These are phyloP conservation scores for Conus betulinus DNA, from an alignment of 1,140 invertebrate genomes.

Conservation along the genomic window DNA sequence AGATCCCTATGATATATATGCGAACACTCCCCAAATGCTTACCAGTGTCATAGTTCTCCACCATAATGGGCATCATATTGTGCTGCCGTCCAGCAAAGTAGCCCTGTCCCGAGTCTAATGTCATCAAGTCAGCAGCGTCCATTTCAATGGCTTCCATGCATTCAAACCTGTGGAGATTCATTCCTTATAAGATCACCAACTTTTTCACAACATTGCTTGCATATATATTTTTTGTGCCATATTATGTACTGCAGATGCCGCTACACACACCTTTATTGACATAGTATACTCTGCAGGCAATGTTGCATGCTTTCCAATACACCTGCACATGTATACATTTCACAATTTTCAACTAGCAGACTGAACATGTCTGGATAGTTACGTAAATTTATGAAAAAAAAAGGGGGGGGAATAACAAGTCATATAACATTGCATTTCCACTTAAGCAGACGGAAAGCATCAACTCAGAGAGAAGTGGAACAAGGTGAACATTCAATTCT, in stretches of 20 bases:
- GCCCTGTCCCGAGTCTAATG: conserved; percentile 91
- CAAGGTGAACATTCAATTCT: too few species aligned
- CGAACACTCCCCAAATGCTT: conserved; percentile 18
- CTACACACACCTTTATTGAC: background rate
- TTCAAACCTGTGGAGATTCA: conserved; percentile 78
- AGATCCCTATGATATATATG: too few species aligned
- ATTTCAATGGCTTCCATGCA: conserved; percentile 85
- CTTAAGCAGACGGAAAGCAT: too few species aligned
- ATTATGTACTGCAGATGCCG: background rate
- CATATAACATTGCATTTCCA: too few species aligned
- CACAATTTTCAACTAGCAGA: too few species aligned
- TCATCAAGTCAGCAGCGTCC: conserved; percentile 88
- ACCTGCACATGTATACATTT: too few species aligned
- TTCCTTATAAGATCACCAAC: too few species aligned
- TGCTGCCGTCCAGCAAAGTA: conserved; percentile 93
- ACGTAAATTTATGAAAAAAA: too few species aligned
- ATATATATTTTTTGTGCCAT: background rate
- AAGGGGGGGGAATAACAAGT: too few species aligned
- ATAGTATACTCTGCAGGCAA: background rate
- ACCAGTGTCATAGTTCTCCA: conserved; percentile 74
- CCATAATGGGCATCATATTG: conserved; percentile 87
- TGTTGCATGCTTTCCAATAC: background rate
- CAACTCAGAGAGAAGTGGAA: too few species aligned
- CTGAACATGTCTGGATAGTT: too few species aligned
- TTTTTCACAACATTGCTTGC: background rate